phyloP scores from a whole-genome alignment of 2,797 vertebrate species.

The Myotis daubentonii region DNA sequence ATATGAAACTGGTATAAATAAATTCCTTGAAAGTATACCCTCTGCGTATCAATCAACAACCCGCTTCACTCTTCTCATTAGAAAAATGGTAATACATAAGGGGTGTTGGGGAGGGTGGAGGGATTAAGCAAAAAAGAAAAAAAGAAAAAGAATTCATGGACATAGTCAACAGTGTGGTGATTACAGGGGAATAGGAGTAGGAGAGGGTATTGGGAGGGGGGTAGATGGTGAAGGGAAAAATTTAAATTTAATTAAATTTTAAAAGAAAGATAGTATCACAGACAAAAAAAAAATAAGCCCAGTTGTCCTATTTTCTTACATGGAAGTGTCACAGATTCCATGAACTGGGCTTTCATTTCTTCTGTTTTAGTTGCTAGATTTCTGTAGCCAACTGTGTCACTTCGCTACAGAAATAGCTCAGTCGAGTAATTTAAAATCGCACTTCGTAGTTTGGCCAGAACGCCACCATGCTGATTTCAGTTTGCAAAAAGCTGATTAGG shows the following conservation, averaged over 20 bases:
- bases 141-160: neutral
- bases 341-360: slow-evolving; percentile 76
- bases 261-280: slow-evolving; percentile 49
- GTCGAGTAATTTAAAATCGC: slow-evolving; percentile 75
- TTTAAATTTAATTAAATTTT: neutral
- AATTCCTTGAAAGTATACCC: slow-evolving; percentile 68
- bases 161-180: neutral
- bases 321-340: slow-evolving; percentile 79
- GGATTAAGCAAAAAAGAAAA: neutral
- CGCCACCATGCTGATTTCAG: slow-evolving; percentile 46
- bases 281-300: slow-evolving; percentile 76
- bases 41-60: neutral
- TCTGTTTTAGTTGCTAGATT: slow-evolving; percentile 78
- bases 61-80: neutral
- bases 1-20: neutral
- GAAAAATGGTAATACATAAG: slow-evolving; percentile 54
- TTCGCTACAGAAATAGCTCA: slow-evolving; percentile 79
- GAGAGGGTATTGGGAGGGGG: too few relatives aligned
- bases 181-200: neutral
- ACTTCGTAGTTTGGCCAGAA: slow-evolving; percentile 67
- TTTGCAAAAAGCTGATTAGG: neutral
- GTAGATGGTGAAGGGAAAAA: neutral
- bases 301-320: slow-evolving; percentile 77
- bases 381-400: slow-evolving; percentile 75
- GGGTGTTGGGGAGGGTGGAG: neutral